A percentile compares a stretch with the other conserved stretches of the same genome.
phyloP scores from a whole-genome alignment of 2,797 vertebrate genomes.

The Pangasius macronema region DNA sequence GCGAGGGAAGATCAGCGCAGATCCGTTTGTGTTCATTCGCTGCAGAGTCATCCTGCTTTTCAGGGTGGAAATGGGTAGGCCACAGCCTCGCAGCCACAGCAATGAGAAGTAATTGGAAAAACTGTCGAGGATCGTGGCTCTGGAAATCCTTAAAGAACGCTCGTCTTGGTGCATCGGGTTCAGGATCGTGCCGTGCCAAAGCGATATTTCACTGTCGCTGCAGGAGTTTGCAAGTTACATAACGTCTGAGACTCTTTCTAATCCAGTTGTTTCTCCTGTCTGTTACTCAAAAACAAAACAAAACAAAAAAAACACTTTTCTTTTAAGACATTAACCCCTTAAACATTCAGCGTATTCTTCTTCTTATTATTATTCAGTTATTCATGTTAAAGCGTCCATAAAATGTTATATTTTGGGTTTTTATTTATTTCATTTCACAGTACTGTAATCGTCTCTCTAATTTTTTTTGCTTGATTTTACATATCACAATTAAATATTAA shows the following conservation, averaged over 20 bases:
- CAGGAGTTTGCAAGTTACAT: slow-evolving; percentile 35
- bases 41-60: slow-evolving; percentile 68
- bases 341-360: not conserved
- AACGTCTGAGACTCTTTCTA: slow-evolving; percentile 25
- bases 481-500: not conserved
- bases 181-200: slow-evolving; percentile 16
- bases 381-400: not conserved
- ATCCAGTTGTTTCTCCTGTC: not conserved
- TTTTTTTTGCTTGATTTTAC: not conserved
- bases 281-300: not conserved
- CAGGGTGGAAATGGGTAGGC: slow-evolving; percentile 3
- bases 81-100: slow-evolving; percentile 9
- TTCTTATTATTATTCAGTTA: not conserved
- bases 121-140: slow-evolving; percentile 14
- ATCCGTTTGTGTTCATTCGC: slow-evolving; percentile 65
- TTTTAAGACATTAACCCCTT: not conserved
- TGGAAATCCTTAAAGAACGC: slow-evolving; percentile 33
- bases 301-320: too few relatives aligned
- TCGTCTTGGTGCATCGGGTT: slow-evolving; percentile 37
- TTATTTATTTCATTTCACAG: not conserved
- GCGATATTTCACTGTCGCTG: slow-evolving; percentile 16
- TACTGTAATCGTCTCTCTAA: not conserved
- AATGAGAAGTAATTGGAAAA: slow-evolving; percentile 39
- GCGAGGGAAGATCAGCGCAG: slow-evolving; percentile 58
- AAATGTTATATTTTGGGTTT: not conserved